Conservation (phyloP, 2,797 vertebrate genomes). For the Onychomys arenicola region DNA sequence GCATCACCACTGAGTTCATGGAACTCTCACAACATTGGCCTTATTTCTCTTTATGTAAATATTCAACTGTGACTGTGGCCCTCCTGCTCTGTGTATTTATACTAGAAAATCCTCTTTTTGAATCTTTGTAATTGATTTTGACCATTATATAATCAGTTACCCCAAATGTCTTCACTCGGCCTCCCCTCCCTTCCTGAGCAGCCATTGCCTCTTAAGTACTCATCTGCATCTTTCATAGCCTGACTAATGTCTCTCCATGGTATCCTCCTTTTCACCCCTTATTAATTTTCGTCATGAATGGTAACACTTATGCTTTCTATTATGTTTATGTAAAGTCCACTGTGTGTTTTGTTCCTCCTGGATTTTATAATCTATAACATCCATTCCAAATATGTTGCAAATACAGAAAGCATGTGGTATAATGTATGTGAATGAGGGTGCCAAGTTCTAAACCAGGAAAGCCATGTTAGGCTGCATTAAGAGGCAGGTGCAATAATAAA, state of each 20-base stretch:
- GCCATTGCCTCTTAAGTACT: not conserved
- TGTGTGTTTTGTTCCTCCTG: not conserved
- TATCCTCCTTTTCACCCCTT: not conserved
- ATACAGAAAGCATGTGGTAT: not conserved
- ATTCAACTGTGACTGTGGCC: not conserved
- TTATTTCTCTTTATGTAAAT: not conserved
- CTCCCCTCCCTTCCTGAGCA: not conserved
- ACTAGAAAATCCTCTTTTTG: not conserved
- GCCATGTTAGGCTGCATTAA: not conserved
- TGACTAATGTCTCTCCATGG: not conserved
- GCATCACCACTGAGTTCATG: not conserved
- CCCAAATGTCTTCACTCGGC: fast-evolving
- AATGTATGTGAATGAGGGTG: not conserved
- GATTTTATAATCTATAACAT: not conserved
- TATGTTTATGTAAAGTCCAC: not conserved
- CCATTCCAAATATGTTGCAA: not conserved
- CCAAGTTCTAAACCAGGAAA: not conserved
- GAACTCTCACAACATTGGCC: not conserved
- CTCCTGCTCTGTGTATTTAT: not conserved
- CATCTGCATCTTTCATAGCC: fast-evolving
- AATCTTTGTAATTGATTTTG: not conserved
- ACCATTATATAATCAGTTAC: not conserved
- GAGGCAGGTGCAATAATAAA: not conserved
- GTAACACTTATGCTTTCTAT: not conserved
- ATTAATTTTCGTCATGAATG: not conserved